Percentiles rank a stretch among this genome's conserved stretches.
phyloP scores from a whole-genome alignment of 2,888 invertebrate species.

The Rhorus exstirpatorius region DNA sequence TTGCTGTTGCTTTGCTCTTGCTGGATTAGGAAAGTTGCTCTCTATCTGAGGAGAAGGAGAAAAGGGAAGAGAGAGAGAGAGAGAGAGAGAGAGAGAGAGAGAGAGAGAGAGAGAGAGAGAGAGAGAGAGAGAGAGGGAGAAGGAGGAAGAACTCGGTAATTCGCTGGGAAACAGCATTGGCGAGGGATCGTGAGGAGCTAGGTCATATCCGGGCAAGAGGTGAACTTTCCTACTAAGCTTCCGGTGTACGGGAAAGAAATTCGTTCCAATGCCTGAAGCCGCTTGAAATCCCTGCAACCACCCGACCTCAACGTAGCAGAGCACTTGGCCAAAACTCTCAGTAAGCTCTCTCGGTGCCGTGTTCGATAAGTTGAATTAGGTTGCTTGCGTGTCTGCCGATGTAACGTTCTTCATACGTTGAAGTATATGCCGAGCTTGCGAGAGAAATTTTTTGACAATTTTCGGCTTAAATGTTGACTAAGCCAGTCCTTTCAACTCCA shows the following conservation, averaged over 20 bases:
- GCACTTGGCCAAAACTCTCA: conserved; percentile 18
- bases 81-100: background rate
- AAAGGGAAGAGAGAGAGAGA: background rate
- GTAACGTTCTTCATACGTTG: no score
- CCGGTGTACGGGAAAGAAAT: conserved; percentile 43
- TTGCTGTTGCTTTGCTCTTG: conserved; percentile 18
- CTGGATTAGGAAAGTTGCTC: conserved; percentile 76
- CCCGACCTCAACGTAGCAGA: conserved; percentile 7
- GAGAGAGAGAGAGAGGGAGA: background rate
- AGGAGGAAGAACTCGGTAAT: conserved; percentile 44
- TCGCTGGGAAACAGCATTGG: conserved; percentile 65
- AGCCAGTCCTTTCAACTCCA: no score
- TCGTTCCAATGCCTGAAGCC: conserved; percentile 27
- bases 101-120: background rate
- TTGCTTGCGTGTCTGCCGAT: background rate
- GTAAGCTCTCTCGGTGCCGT: background rate
- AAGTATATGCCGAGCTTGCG: no score
- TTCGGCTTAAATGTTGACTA: no score
- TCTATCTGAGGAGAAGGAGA: background rate
- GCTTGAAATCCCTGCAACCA: conserved; percentile 16
- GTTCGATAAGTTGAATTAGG: background rate
- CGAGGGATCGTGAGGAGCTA: conserved; percentile 38
- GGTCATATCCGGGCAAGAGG: conserved; percentile 65
- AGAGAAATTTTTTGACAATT: no score
- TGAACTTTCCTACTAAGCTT: conserved; percentile 56